phyloP scores from a whole-genome alignment of 23 tunicate species.

The Corella eumyota region DNA sequence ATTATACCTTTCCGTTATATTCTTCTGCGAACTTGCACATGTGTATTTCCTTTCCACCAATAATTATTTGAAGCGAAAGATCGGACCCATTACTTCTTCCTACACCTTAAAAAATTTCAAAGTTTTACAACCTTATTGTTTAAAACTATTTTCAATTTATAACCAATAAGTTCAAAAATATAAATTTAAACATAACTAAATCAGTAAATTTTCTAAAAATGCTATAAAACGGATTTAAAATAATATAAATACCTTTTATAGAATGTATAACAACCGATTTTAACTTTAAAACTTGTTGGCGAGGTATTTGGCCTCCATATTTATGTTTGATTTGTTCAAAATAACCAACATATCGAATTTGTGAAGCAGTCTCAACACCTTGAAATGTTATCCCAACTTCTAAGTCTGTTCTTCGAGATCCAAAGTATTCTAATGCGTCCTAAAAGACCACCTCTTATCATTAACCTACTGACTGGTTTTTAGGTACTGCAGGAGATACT shows the following conservation, averaged over 20 bases:
- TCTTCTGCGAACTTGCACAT: slow-evolving; percentile 63
- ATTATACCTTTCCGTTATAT: slow-evolving; percentile 47
- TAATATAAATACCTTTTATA: slow-evolving; percentile 35
- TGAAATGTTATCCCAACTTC: slow-evolving; percentile 81
- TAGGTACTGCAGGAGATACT: too few relatives aligned
- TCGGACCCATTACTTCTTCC: slow-evolving; percentile 89
- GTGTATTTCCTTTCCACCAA: slow-evolving; percentile 33
- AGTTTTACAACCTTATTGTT: too few relatives aligned
- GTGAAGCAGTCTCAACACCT: slow-evolving; percentile 98
- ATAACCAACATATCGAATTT: slow-evolving; percentile 91
- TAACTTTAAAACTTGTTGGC: slow-evolving; percentile 15
- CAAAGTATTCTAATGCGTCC: slow-evolving; percentile 81
- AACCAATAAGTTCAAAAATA: too few relatives aligned
- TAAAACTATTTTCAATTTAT: too few relatives aligned
- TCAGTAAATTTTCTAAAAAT: not conserved
- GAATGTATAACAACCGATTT: slow-evolving; percentile 40
- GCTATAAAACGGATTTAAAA: not conserved
- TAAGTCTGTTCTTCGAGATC: slow-evolving; percentile 80
- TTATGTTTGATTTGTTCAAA: slow-evolving; percentile 61
- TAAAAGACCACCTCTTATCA: slow-evolving; percentile 1
- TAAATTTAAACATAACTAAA: too few relatives aligned
- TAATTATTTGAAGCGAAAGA: slow-evolving; percentile 46
- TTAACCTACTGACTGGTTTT: not conserved
- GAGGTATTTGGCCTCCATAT: slow-evolving; percentile 39
- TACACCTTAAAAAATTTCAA: slow-evolving; percentile 37